Evolutionary conservation across 2,113 vertebrate genomes (phyloP), one percentile per base, ranked within the genome.

Genomic region (Clupea harengus): DNA sequence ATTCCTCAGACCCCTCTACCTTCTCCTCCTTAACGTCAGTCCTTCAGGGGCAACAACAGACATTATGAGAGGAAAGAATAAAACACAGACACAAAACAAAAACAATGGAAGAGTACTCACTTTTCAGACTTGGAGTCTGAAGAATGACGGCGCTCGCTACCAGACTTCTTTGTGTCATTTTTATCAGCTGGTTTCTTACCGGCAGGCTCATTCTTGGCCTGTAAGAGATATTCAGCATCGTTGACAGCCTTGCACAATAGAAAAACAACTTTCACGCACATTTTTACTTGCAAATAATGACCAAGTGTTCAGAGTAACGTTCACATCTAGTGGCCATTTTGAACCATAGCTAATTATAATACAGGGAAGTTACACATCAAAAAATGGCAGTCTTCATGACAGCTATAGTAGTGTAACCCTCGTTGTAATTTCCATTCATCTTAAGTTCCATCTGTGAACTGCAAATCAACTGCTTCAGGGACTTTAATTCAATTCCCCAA

Each of bases 171-270:
- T 44, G 91, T 47, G 25, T 97, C 97, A 9, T 72, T 92, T 88
- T 95, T 97, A 75, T 99, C 98, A 0, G 94, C 93, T 45, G 96
- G 92, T 88, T 98, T 99, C 86, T 98, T 99, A 52, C 97, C 98
- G 0, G 96, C 95, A 4, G 98, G 98, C 88, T 99, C 98, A 13
- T 99, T 99, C 94, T 99, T 99, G 57, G 97, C 98, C 98, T 99
- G 88, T 72, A 25, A 39, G 46, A 6, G 28, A 80, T 0, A 60
- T 9, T 22, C 7, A 60, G 4, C 15, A 82, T 47, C 1, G 46
- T 9, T 0, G 1, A 5, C 7, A 6, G 0, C 60, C 0, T 3
- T 6, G 6, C 11, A 2, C 57, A 64, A 0, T 0, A 11, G 81
- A 15, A 84, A 83, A 20, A 44, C 57, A 18, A 13, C 52, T 54